Evolutionary conservation across 2,113 vertebrate genomes (phyloP), one percentile per base, ranked within the genome.

Genomic region (Nerophis lumbriciformis): DNA sequence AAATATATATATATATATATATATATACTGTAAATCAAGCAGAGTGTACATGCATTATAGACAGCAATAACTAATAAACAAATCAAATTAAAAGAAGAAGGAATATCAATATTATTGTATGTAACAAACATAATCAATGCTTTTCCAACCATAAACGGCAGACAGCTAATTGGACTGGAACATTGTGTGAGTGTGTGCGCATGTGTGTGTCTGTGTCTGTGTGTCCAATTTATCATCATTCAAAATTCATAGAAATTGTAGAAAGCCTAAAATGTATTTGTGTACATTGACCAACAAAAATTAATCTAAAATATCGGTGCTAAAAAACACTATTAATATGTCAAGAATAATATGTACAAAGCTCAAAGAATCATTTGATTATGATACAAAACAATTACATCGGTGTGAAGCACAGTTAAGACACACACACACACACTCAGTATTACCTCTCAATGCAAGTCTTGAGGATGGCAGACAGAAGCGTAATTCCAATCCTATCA

Each of bases 391-490:
- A 28, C 28, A 28, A 28, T 44, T 44, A 39, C 3, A 8, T 39
- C 1, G 8, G 38, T 39, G 38, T 39, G 38, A 39, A 6, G 53
- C 28, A 53, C 14, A 53, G 21, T 14, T 14, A 6, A 56, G 36
- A 58, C 49, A 55, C 48, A 61, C 54, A 65, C 54, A 65, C 16
- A 66, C 13, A 28, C 0, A 35, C n/a, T 54, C 5, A 60, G 12
- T 11, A n/a, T 48, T 81, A 83, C 82, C 79, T 82, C 73, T 84
- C 71, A 81, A 61, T 69, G 68, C n/a, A 65, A 74, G 62, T 69
- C 67, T 56, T 50, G 50, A 8, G 78, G 65, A 69, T 38, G 59
- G 19, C 8, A 53, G 42, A 63, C n/a, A 16, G 37, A 48, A 36
- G 44, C 58, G 63, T 59, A 42, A 67, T 53, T 72, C 81, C 85